These are phyloP conservation scores for Scaptomyza pallida DNA, from an alignment of 1,140 invertebrate species.

Conservation along the genomic window DNA sequence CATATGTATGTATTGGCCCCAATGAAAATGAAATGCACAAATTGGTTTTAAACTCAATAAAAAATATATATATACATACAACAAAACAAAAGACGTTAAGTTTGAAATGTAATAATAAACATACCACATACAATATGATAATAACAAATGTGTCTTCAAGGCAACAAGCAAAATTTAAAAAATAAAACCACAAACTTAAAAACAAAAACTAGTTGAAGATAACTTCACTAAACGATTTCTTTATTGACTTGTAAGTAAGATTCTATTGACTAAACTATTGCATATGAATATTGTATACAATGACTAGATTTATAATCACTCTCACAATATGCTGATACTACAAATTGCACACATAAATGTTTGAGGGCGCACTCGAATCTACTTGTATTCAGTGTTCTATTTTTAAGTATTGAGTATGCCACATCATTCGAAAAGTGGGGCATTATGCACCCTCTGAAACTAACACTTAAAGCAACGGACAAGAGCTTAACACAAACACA, in stretches of 20 bases:
- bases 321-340: conserved; percentile 73
- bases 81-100: conserved; percentile 59
- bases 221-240: conserved; percentile 27
- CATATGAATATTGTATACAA: conserved; percentile 56
- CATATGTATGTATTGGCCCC: too few species aligned
- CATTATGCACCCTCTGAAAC: conserved; percentile 13
- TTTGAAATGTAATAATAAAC: conserved; percentile 58
- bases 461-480: conserved; percentile 65
- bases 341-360: conserved; percentile 30
- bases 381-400: not conserved
- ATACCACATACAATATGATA: conserved; percentile 45
- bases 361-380: conserved; percentile 4
- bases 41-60: conserved; percentile 74
- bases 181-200: conserved; percentile 34
- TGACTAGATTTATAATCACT: conserved; percentile 81
- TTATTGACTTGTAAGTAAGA: conserved; percentile 23
- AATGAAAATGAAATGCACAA: conserved; percentile 65
- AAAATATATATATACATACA: conserved; percentile 10
- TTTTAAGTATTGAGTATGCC: not conserved
- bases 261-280: conserved; percentile 23
- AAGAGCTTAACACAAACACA: conserved; percentile 26
- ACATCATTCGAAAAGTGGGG: not conserved
- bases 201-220: not conserved
- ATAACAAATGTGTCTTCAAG: conserved; percentile 68
- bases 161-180: conserved; percentile 39